A percentile compares a stretch with the other conserved stretches of the same genome.
Conservation (phyloP, 1,140 invertebrate genomes). For the Drosophila pallidifrons region DNA sequence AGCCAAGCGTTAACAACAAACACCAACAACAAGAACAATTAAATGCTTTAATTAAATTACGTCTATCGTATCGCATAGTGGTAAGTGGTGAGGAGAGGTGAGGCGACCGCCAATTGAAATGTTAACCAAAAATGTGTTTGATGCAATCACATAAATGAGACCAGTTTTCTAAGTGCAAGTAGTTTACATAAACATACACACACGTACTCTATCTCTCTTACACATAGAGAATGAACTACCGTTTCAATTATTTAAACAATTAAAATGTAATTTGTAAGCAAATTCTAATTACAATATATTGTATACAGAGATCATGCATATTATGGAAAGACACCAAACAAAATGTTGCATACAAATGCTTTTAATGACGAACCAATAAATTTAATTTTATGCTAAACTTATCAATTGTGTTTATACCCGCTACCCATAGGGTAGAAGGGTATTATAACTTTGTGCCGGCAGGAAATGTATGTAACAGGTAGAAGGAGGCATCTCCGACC, state of each 20-base stretch:
- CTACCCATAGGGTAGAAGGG: too few relatives aligned
- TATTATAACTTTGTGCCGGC: too few relatives aligned
- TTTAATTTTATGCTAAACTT: constrained; percentile 59
- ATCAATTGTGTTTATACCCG: not conserved
- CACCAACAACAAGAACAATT: constrained; percentile 50
- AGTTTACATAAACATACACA: constrained; percentile 45
- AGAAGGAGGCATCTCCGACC: too few relatives aligned
- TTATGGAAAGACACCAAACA: constrained; percentile 54
- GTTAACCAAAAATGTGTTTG: constrained; percentile 63
- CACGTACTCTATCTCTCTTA: constrained; percentile 23
- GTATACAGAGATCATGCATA: constrained; percentile 37
- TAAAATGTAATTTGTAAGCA: constrained; percentile 58
- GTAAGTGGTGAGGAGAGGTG: constrained; percentile 35
- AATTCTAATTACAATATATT: constrained; percentile 56
- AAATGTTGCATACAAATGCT: constrained; percentile 54
- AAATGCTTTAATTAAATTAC: constrained; percentile 76
- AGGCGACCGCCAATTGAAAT: constrained; percentile 48
- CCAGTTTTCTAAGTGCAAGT: constrained; percentile 63
- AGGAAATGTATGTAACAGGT: too few relatives aligned
- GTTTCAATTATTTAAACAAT: constrained; percentile 78
- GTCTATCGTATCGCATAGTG: constrained; percentile 54
- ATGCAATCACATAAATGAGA: constrained; percentile 73
- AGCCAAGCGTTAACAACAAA: constrained; percentile 29
- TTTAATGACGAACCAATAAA: constrained; percentile 77
- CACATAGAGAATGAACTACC: constrained; percentile 59